A percentile compares a stretch with the other conserved stretches of the same genome.
Evolutionary conservation across 2,797 vertebrate genomes (phyloP).

Genomic region (Sternotherus odoratus): DNA sequence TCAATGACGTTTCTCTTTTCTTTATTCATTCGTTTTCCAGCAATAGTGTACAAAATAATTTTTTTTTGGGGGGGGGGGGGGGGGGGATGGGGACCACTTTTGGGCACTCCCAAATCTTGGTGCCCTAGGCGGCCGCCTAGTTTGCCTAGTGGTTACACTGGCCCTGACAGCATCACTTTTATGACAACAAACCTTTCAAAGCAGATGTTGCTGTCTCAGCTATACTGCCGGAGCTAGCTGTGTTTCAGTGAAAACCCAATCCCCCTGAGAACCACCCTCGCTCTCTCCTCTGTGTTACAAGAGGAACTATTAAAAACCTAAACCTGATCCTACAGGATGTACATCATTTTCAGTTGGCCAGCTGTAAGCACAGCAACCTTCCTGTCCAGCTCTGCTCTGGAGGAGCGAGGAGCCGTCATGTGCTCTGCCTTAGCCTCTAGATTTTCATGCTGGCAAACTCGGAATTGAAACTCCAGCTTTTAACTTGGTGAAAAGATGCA

Average conservation of each 20-base stretch:
- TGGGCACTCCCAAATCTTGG: no score
- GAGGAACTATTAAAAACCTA: background rate
- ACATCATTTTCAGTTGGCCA: background rate
- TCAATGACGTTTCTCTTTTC: no score
- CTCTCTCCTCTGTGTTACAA: background rate
- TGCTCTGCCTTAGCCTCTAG: background rate
- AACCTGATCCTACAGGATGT: background rate
- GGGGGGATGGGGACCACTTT: no score
- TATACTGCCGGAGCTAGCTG: background rate
- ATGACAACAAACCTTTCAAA: background rate
- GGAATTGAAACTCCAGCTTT: background rate
- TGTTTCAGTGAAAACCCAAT: background rate
- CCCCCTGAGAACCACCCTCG: background rate
- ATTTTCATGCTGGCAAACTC: background rate
- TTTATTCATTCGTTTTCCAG: no score
- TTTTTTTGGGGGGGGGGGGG: no score
- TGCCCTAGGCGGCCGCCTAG: no score
- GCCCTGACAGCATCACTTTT: background rate
- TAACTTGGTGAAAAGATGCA: background rate
- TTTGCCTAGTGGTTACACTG: no score
- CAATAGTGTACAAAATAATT: no score
- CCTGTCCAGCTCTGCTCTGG: background rate
- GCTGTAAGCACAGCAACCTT: background rate
- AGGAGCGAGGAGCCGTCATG: background rate
- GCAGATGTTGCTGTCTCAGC: background rate